Base-by-base conservation (phyloP, 2,888 invertebrate species). In the Tillus elongatus region DNA sequence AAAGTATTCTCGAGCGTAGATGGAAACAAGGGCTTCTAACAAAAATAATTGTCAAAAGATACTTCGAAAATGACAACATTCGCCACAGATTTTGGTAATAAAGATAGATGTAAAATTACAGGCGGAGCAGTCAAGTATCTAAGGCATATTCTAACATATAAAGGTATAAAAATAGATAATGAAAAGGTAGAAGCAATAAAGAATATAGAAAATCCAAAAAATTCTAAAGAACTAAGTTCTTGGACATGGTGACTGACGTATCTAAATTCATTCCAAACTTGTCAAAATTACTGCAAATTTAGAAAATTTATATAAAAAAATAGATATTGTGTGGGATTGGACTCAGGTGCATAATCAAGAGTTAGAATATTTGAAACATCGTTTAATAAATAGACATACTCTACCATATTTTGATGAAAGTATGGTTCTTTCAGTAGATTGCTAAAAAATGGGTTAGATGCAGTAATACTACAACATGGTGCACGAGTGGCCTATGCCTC, bases 401-500 rank as follows among this genome's bases (percentile, higher is more conserved):
- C 14, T 40, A 11, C 9, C 11, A 40, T 40, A 16, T 28, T 32
- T 29, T 33, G 37, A 40, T 40, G 31, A 16, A 15, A 28, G 15
- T 13, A 40, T 39, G 29, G 14, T 36, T 13, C 29, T 47, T 19
- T 46, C 49, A 12, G 49, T 49, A 19, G 47, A 50, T 35, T 35
- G 39, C 15, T 44, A 43, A 39, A 38, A 35, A 32, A 39, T 15
- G 44, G 43, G 4, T 13, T 46, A 6, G 49, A 44, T 3, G 50
- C 44, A 10, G 46, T 36, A n/a, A 15, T 54, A 1, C 28, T 55
- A 13, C 56, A 57, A 44, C 40, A 53, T 30, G 30, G 40, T 16
- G 24, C 34, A 9, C 49, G 51, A 13, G 34, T 49, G 12, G 51
- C 54, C 10, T 55, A 53, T 40, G 52, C 44, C 4, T 51, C 51